Conservation (phyloP, 1,140 invertebrate genomes). For the Octopus sinensis region DNA sequence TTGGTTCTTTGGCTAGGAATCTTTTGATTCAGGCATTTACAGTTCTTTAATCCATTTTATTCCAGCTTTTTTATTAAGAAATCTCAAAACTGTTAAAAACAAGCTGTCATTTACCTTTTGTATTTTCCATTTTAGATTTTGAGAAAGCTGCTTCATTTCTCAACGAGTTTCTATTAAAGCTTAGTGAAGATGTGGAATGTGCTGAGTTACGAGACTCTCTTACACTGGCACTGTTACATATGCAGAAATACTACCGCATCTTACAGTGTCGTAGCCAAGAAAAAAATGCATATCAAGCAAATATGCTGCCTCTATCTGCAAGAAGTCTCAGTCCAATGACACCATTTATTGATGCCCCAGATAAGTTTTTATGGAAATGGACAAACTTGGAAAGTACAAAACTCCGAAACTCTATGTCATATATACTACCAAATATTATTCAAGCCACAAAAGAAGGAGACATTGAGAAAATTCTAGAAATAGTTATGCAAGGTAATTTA, state of each 20-base stretch:
- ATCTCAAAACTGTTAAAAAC: no score
- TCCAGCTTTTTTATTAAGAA: no score
- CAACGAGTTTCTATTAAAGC: slow-evolving; percentile 57
- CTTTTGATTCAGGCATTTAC: no score
- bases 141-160: slow-evolving; percentile 57
- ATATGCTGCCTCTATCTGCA: slow-evolving; percentile 43
- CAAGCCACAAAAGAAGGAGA: slow-evolving; percentile 49
- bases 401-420: slow-evolving; percentile 38
- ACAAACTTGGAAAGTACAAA: slow-evolving; percentile 49
- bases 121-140: slow-evolving; percentile 49
- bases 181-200: slow-evolving; percentile 55
- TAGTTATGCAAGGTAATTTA: slow-evolving; percentile 43
- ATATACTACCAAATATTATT: slow-evolving; percentile 50
- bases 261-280: slow-evolving; percentile 44
- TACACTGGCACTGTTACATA: slow-evolving; percentile 53
- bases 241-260: slow-evolving; percentile 56
- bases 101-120: neutral
- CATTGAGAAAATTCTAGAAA: slow-evolving; percentile 39
- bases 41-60: no score
- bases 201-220: slow-evolving; percentile 55
- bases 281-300: slow-evolving; percentile 35
- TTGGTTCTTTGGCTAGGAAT: no score
- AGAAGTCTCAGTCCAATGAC: slow-evolving; percentile 56
- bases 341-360: slow-evolving; percentile 56
- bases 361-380: slow-evolving; percentile 58